A percentile compares a stretch with the other conserved stretches of the same genome.
phyloP scores from a whole-genome alignment of 2,113 vertebrate genomes.

The Noctilio leporinus region DNA sequence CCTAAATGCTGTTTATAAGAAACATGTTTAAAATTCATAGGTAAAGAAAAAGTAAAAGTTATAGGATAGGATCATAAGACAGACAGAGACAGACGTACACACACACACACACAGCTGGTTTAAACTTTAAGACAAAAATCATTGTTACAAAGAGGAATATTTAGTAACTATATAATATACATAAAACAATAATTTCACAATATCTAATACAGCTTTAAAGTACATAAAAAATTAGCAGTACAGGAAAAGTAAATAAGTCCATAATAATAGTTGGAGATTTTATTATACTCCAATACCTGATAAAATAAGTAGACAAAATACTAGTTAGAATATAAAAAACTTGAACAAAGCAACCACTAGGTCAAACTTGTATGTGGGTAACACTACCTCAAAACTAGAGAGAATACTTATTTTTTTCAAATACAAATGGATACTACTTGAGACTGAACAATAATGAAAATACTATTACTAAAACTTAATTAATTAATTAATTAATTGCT shows the following conservation, averaged over 20 bases:
- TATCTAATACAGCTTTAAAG: neutral
- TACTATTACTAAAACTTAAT: neutral
- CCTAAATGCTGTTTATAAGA: neutral
- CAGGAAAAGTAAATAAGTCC: neutral
- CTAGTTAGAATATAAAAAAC: neutral
- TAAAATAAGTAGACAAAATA: neutral
- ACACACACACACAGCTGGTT: neutral
- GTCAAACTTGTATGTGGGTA: neutral
- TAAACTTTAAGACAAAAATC: neutral
- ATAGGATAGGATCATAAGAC: neutral
- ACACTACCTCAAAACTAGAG: neutral
- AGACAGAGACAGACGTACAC: too few species aligned
- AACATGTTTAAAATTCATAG: neutral
- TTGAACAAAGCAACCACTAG: neutral
- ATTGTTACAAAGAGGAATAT: neutral
- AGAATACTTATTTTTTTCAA: neutral
- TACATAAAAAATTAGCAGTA: neutral
- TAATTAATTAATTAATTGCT: neutral
- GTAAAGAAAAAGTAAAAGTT: neutral
- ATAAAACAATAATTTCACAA: neutral
- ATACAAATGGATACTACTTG: neutral
- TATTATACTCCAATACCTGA: neutral
- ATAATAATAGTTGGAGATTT: neutral
- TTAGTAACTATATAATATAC: neutral
- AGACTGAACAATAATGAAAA: neutral